Base-by-base conservation (phyloP, 1,140 invertebrate genomes). In the Aphaenogaster rudis region DNA sequence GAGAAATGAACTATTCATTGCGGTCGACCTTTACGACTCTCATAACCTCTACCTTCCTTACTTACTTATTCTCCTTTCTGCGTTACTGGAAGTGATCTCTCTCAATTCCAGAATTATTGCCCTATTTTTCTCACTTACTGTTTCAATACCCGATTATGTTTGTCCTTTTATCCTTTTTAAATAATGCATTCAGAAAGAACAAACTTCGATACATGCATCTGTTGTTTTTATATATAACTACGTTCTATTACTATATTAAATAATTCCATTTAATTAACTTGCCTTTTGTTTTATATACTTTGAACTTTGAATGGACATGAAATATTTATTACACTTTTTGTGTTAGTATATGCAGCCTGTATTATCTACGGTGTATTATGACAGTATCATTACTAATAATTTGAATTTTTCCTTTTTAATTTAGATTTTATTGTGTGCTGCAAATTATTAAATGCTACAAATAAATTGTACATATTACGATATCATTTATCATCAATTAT, bases 241-340 rank as follows among this genome's bases (percentile, higher is more conserved):
- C 54, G 79, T 86, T 77, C 66, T 88, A 87, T 89, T 80, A 78
- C 88, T 88, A 92, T 87, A 89, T 92, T 93, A 93, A 93, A 92
- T 92, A 91, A 93, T 93, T 92, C 67, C 82, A 90, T 89, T 93
- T 93, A 93, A 93, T 91, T 94, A 66, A 93, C 88, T 80, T 63
- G 86, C 71, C 79, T 82, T 87, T 93, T 91, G 85, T 64, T 67
- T 80, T 42, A 50, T 39, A 88, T 69, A 39, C 66, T 85, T 81
- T 28, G 28, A 28, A 28, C 28, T 28, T 87, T 88, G 86, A 92
- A 93, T 90, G 82, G 71, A 77, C 72, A 54, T 54, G 52, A 67
- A 93, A 92, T 92, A 93, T 93, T 92, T 93, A 93, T 93, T 91
- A 88, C 82, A 89, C 84, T 90, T 91, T 90, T 72, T 50, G n/a